Conservation (phyloP, 1,140 invertebrate species). For the Chymomyza costata region DNA sequence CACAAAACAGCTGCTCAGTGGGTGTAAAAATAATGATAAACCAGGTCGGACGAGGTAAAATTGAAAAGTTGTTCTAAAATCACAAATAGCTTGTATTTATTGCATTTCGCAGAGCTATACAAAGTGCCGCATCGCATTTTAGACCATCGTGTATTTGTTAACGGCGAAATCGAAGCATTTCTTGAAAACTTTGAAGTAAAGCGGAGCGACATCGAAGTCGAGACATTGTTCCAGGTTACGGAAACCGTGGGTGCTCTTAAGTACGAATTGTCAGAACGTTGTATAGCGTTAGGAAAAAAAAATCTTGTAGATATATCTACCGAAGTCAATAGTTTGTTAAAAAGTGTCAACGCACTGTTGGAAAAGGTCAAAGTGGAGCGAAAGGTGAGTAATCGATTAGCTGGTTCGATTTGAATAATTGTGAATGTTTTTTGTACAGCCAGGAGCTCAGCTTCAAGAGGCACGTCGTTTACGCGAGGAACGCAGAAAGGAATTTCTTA, state of each 20-base stretch:
- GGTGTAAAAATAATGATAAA: constrained; percentile 62
- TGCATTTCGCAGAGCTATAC: constrained; percentile 80
- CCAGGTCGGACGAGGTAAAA: constrained; percentile 50
- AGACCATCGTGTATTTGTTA: constrained; percentile 88
- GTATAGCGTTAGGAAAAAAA: constrained; percentile 60
- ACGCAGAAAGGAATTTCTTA: constrained; percentile 85
- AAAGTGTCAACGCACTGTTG: constrained; percentile 40
- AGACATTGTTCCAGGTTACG: constrained; percentile 84
- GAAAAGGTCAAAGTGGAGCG: constrained; percentile 49
- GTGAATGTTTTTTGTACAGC: constrained; percentile 30
- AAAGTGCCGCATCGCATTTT: constrained; percentile 89
- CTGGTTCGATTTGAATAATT: background rate
- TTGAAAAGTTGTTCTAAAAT: background rate
- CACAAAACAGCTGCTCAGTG: constrained; percentile 22
- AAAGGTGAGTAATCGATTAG: constrained; percentile 23
- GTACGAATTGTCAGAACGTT: constrained; percentile 73
- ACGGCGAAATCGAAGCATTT: constrained; percentile 89
- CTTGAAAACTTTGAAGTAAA: constrained; percentile 88
- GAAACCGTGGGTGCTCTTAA: constrained; percentile 87
- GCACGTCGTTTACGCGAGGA: constrained; percentile 79
- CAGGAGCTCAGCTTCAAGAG: constrained; percentile 77
- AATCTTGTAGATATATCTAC: constrained; percentile 36
- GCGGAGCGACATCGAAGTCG: constrained; percentile 85
- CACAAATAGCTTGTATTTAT: background rate
- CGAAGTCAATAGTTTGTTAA: constrained; percentile 45